Conservation (phyloP, 2,113 vertebrate species). For the Centropristis striata region DNA sequence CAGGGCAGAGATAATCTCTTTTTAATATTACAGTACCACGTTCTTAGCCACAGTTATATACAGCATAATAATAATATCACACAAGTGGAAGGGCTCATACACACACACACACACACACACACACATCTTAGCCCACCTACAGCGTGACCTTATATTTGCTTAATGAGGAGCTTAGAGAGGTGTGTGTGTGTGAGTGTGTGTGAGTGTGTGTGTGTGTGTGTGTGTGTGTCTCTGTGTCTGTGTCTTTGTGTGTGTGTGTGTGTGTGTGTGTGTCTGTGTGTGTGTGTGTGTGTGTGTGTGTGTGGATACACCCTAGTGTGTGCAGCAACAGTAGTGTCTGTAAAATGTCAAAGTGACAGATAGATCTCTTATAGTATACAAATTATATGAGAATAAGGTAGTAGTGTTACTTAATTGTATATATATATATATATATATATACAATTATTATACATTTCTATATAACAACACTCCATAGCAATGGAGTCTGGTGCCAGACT, state of each 20-base stretch:
- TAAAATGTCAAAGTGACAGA: slow-evolving; percentile 38
- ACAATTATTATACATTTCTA: too few species aligned
- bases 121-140: slow-evolving; percentile 49
- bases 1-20: slow-evolving; percentile 70
- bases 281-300: slow-evolving; percentile 54
- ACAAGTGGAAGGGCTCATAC: slow-evolving; percentile 29
- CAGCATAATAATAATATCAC: slow-evolving; percentile 44
- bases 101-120: slow-evolving; percentile 1
- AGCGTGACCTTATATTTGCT: slow-evolving; percentile 70
- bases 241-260: slow-evolving; percentile 51
- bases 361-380: neutral
- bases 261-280: slow-evolving; percentile 46
- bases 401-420: too few species aligned
- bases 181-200: slow-evolving; percentile 43
- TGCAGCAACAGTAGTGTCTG: slow-evolving; percentile 21
- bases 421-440: too few species aligned
- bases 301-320: slow-evolving; percentile 40
- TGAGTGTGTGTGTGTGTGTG: slow-evolving; percentile 51
- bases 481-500: too few species aligned
- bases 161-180: slow-evolving; percentile 68
- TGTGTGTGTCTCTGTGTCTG: slow-evolving; percentile 51
- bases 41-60: slow-evolving; percentile 47
- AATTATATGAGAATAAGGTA: neutral
- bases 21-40: slow-evolving; percentile 62
- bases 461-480: too few species aligned